Evolutionary conservation across 2,113 vertebrate species (phyloP), one percentile per base, ranked within the genome.

Genomic region (Amphilophus citrinellus): DNA sequence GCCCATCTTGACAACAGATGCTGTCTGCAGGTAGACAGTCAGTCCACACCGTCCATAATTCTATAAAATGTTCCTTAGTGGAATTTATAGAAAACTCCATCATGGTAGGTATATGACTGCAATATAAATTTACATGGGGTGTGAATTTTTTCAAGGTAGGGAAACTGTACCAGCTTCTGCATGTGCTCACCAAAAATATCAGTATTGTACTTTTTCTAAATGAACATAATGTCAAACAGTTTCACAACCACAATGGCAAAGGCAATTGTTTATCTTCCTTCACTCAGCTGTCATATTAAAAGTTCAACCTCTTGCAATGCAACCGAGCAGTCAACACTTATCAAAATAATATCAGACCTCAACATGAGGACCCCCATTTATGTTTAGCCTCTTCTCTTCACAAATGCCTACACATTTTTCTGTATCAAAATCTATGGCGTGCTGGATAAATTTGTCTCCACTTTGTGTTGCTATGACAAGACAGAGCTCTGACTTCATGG

Each of bases 391-490:
- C 63, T 71, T 84, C 76, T 20, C 84, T 82, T 82, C 15, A 76
- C 76, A 79, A 88, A 83, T 47, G 85, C 88, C 88, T 75, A n/a
- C 80, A 79, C 86, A 59, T 90, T 90, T 87, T 87, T 93, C 76
- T 82, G 61, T 57, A 89, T 88, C 90, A 87, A 91, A 92, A 92
- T 89, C 89, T 88, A 80, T 81, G 87, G 88, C 63, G 44, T 8
- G 75, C 85, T 87, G 93, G 95, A 95, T 95, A 95, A 96, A 96
- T 96, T 95, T 96, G 95, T 96, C 95, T 95, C 93, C 91, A 95
- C 94, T 96, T 96, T 95, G 95, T 93, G 94, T 94, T 94, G 95
- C 94, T 92, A 90, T 95, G 95, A 96, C 96, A 95, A 96, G 96
- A 96, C 95, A 92, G 94, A 96, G 95, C 95, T 94, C 90, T 81